Evolutionary conservation across 2,888 invertebrate species (phyloP).

Genomic region (Hirtodrosophila confusa): DNA sequence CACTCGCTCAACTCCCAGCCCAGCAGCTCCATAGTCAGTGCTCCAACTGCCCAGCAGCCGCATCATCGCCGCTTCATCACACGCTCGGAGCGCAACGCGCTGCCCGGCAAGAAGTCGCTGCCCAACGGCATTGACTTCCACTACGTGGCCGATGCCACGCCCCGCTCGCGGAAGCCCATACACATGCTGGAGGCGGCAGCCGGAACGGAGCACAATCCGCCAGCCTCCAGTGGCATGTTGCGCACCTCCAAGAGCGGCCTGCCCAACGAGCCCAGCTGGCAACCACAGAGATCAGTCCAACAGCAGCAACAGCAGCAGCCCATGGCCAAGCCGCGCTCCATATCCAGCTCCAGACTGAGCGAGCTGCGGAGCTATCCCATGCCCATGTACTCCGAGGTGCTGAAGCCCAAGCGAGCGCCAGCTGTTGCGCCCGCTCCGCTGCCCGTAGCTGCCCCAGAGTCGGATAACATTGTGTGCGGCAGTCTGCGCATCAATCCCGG

Average conservation of each 20-base stretch:
- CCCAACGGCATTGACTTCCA: slow-evolving; percentile 85
- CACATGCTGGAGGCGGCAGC: slow-evolving; percentile 85
- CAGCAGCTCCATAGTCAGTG: slow-evolving; percentile 60
- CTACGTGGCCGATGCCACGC: slow-evolving; percentile 89
- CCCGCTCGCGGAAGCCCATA: slow-evolving; percentile 90
- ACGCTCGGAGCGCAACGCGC: slow-evolving; percentile 79
- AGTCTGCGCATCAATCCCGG: slow-evolving; percentile 82
- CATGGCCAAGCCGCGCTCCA: slow-evolving; percentile 79
- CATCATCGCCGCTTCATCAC: slow-evolving; percentile 80
- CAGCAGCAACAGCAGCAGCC: slow-evolving; percentile 70
- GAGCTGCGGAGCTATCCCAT: slow-evolving; percentile 77
- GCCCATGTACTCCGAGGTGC: slow-evolving; percentile 83
- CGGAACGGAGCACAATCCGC: slow-evolving; percentile 9
- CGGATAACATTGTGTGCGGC: slow-evolving; percentile 79
- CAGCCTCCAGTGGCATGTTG: slow-evolving; percentile 72
- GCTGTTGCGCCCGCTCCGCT: background rate
- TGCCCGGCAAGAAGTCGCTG: slow-evolving; percentile 79
- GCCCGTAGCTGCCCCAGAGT: slow-evolving; percentile 42
- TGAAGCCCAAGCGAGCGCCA: slow-evolving; percentile 71
- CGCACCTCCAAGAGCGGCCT: slow-evolving; percentile 82
- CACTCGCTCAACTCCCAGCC: slow-evolving; percentile 79
- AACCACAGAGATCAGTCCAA: slow-evolving; percentile 84
- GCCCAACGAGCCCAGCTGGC: slow-evolving; percentile 86
- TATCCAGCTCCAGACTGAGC: slow-evolving; percentile 78
- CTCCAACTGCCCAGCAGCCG: slow-evolving; percentile 34